These are phyloP conservation scores for Cryptotis parvus DNA, from an alignment of 2,113 vertebrate genomes.

Conservation along the genomic window DNA sequence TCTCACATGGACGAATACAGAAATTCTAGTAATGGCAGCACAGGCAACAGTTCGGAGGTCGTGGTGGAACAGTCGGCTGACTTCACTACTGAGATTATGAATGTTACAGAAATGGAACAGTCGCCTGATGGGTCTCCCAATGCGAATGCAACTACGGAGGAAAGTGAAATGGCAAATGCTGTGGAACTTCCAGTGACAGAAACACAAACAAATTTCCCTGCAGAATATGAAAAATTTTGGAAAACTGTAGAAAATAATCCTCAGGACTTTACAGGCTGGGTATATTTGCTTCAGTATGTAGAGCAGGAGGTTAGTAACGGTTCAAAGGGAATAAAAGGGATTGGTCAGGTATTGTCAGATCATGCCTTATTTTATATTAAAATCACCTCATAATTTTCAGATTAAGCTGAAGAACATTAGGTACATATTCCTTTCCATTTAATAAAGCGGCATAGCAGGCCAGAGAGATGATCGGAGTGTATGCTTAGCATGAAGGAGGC, in stretches of 20 bases:
- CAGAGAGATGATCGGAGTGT: too few species aligned
- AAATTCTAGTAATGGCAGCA: constrained; percentile 74
- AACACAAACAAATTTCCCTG: constrained; percentile 89
- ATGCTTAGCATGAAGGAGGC: too few species aligned
- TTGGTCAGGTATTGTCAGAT: neutral
- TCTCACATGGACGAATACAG: constrained; percentile 82
- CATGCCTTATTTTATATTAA: constrained; percentile 46
- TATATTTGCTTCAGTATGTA: constrained; percentile 96
- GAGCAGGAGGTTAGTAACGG: constrained; percentile 95
- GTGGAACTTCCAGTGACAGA: constrained; percentile 84
- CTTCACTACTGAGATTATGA: constrained; percentile 89
- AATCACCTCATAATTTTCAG: constrained; percentile 46
- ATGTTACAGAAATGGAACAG: constrained; percentile 91
- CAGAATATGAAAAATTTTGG: constrained; percentile 96
- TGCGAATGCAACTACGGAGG: constrained; percentile 90
- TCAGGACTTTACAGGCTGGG: constrained; percentile 99
- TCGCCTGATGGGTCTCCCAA: constrained; percentile 90
- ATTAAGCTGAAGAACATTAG: constrained; percentile 48
- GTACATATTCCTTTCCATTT: constrained; percentile 36
- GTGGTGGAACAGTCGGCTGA: constrained; percentile 83
- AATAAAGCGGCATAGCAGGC: neutral
- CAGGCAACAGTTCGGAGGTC: constrained; percentile 73
- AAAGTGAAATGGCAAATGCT: constrained; percentile 83
- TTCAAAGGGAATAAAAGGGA: constrained; percentile 31
- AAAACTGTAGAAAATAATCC: constrained; percentile 96